Conservation (phyloP, 64 coral and sea anemone genomes). For the Acropora tenuis region DNA sequence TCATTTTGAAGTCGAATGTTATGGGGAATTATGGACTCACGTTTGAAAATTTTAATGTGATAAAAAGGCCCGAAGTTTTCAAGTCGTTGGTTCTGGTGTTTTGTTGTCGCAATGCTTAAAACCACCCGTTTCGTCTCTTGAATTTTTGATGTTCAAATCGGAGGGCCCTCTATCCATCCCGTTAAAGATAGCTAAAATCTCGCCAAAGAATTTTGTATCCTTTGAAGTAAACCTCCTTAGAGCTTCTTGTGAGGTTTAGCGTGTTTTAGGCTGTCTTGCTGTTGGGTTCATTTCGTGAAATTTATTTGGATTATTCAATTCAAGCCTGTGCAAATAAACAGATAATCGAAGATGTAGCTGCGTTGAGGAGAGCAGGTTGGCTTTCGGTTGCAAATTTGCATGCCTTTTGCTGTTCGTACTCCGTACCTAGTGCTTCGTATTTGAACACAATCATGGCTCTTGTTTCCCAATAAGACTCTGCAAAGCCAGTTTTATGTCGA, state of each 20-base stretch:
- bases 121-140: constrained; percentile 28
- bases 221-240: no score
- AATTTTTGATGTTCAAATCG: constrained; percentile 46
- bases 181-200: not conserved
- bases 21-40: no score
- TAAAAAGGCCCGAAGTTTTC: not conserved
- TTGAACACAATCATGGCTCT: not conserved
- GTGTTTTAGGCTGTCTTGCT: not conserved
- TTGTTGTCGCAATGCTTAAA: not conserved
- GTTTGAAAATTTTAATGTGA: no score
- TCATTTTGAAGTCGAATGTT: not conserved
- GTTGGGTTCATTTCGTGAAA: constrained; percentile 23
- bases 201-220: not conserved
- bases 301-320: not conserved
- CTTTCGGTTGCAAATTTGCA: not conserved
- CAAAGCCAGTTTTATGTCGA: not conserved
- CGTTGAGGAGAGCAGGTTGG: not conserved
- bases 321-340: not conserved
- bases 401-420: not conserved
- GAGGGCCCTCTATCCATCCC: not conserved
- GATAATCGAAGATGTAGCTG: constrained; percentile 13
- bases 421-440: not conserved
- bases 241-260: not conserved
- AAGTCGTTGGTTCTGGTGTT: not conserved
- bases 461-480: not conserved